Evolutionary conservation across 1,140 invertebrate species (phyloP).

Genomic region (Hylyphantes graminicola): DNA sequence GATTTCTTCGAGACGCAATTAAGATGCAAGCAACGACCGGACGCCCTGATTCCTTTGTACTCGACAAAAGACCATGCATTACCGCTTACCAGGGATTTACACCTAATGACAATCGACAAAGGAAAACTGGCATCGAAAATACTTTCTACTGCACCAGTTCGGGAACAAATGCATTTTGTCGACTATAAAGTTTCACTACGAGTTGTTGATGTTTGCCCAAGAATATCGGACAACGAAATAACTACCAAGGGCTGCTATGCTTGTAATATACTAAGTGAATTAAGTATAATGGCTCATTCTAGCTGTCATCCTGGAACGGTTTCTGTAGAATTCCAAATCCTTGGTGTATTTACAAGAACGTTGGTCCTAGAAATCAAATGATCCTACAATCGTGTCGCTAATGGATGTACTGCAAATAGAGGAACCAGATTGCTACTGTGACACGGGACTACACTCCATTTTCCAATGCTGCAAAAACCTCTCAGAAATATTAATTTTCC

Average conservation of each 20-base stretch:
- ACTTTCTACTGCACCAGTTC: neutral
- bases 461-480: too few relatives aligned
- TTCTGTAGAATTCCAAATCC: neutral
- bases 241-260: too few relatives aligned
- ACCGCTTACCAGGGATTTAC: neutral
- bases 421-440: too few relatives aligned
- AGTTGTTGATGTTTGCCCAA: neutral
- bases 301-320: too few relatives aligned
- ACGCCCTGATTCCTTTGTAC: neutral
- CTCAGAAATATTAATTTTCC: too few relatives aligned
- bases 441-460: too few relatives aligned
- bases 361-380: neutral
- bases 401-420: too few relatives aligned
- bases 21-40: neutral
- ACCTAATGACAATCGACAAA: slow-evolving; percentile 3
- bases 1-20: slow-evolving; percentile 1
- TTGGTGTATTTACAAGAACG: neutral
- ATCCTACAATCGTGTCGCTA: too few relatives aligned
- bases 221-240: too few relatives aligned
- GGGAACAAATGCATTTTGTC: neutral
- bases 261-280: slow-evolving; percentile 10
- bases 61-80: neutral
- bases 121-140: neutral
- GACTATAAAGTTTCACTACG: neutral
- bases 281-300: neutral